Base-by-base conservation (phyloP, 2,888 invertebrate genomes). In the Mythimna lalbum region DNA sequence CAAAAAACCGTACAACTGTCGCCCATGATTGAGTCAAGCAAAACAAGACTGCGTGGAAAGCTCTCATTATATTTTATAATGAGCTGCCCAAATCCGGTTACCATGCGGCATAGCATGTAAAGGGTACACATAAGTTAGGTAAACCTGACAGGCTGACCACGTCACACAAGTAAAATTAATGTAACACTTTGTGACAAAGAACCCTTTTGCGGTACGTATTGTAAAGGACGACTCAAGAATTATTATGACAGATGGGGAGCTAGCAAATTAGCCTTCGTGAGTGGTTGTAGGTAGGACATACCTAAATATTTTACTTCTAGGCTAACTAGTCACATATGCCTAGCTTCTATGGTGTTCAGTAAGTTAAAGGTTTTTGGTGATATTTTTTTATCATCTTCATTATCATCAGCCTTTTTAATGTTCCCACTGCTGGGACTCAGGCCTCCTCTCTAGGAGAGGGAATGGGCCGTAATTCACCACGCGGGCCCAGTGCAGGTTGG, bases 11-110 rank as follows among this genome's bases (percentile, higher is more conserved):
- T 53, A 10, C 23, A 76, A 53, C 39, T 71, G 71, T 63, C 70
- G 50, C 60, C 23, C 36, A 53, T 62, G 59, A 77, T 82, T 53
- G 55, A 74, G 67, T 73, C 73, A 76, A 14, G 63, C 60, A 67
- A 56, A 66, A 80, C 73, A 82, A 78, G 67, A 59, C 77, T 59
- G 52, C 61, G 53, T 71, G 64, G 60, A 69, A 50, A 50, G 62
- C 39, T 43, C 73, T 82, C 72, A 83, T 84, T 84, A 84, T 72
- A 80, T 76, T 78, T 77, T 80, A 83, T 84, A 84, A 84, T 84
- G 75, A 83, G 80, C 56, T 63, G 53, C 63, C 71, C 49, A 50
- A 67, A 76, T 64, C 72, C 55, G 56, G 52, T 55, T 50, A 60
- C 62, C 68, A 52, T 63, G 36, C 39, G 65, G 61, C 52, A 71